Base-by-base conservation (phyloP, 2,888 invertebrate genomes). In the Ophioninae sp. region DNA sequence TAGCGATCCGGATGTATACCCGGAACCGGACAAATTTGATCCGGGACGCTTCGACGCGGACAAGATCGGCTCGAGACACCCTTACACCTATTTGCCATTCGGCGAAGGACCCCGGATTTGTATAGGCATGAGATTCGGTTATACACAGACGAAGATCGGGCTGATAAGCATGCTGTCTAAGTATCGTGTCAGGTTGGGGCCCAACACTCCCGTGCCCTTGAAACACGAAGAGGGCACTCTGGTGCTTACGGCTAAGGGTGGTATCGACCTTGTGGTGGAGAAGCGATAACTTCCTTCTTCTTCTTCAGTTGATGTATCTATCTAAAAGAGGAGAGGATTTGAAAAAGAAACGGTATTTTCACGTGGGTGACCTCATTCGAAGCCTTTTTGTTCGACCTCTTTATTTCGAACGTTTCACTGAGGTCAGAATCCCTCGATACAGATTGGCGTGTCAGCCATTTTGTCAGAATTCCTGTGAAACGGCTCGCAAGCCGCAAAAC, bases 21-120 rank as follows among this genome's bases (percentile, higher is more conserved):
- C 94, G 0, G 89, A 94, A 20, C 94, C 94, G 0, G 91, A 93
- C 0, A 92, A 90, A 85, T 95, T 94, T 86, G 93, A 94, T 86
- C 95, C 94, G 0, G 94, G 94, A 82, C 89, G 94, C 68, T 94
- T 94, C 86, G 88, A 86, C 21, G 91, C 92, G 6, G 93, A 93
- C 74, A 89, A 89, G 68, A 68, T 87, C 2, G 88, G 88, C 5
- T 6, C 76, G 13, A 87, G 91, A 61, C 89, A 90, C 81, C 83
- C 90, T 2, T 91, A 89, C 65, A 64, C 81, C 5, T 92, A 90
- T 83, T 73, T 92, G 56, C 91, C 91, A 0, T 91, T 91, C 57
- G 91, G 90, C 0, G 89, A 91, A 84, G 91, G 91, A 1, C 91
- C 91, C 7, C 85, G 91, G 80, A 81, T 89, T 73, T 92, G 91